A percentile compares a stretch with the other conserved stretches of the same genome.
phyloP scores from a whole-genome alignment of 2,113 vertebrate species.

The Psilopogon haemacephalus region DNA sequence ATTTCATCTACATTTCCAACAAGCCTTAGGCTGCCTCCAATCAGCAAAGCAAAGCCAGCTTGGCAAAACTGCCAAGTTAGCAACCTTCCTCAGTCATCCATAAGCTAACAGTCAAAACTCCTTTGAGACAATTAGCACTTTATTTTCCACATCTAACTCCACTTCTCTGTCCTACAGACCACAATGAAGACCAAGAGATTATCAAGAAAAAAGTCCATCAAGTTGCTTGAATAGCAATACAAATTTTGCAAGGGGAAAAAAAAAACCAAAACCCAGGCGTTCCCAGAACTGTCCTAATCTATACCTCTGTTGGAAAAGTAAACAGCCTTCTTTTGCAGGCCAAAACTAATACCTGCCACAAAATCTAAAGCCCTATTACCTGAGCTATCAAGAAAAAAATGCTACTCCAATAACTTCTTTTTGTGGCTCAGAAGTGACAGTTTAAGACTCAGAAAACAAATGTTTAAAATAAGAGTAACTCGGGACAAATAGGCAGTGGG shows the following conservation, averaged over 20 bases:
- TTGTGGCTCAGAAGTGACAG: not conserved
- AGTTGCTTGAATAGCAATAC: not conserved
- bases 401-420: not conserved
- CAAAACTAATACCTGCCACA: not conserved
- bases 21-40: not conserved
- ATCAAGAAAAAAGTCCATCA: not conserved
- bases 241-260: not conserved
- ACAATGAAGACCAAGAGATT: conserved; percentile 19
- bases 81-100: not conserved
- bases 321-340: not conserved
- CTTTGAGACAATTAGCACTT: not conserved
- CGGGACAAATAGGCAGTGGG: not conserved
- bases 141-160: not conserved
- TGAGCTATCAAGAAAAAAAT: not conserved
- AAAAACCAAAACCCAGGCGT: not conserved
- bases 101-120: not conserved
- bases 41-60: not conserved
- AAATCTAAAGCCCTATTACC: not conserved
- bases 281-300: not conserved
- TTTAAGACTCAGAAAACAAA: not conserved
- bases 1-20: not conserved
- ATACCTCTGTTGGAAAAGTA: not conserved
- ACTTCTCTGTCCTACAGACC: not conserved
- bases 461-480: not conserved
- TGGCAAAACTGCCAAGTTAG: not conserved